These are phyloP conservation scores for Parotia lawesii DNA, from an alignment of 2,113 vertebrate genomes.

Conservation along the genomic window DNA sequence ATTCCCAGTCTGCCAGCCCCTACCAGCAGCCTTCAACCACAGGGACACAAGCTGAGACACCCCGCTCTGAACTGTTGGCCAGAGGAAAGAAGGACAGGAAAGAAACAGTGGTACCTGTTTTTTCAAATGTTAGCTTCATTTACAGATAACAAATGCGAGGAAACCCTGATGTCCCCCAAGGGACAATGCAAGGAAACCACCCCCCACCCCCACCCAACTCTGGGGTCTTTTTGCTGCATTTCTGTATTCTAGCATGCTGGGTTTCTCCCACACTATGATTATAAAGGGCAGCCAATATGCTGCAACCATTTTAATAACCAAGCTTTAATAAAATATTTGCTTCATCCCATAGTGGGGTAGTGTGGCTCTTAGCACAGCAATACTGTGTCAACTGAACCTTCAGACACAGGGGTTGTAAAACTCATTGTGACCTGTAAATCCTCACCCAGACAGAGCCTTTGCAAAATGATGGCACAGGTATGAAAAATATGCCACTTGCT, in stretches of 20 bases:
- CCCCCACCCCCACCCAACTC: not conserved
- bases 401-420: not conserved
- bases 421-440: not conserved
- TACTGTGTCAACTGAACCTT: not conserved
- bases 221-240: not conserved
- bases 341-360: not conserved
- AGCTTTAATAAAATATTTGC: not conserved
- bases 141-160: fast-evolving
- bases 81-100: not conserved
- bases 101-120: fast-evolving
- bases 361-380: not conserved
- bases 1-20: not conserved
- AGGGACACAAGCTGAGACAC: fast-evolving
- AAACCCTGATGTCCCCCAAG: not conserved
- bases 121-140: not conserved
- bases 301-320: not conserved
- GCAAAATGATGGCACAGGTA: not conserved
- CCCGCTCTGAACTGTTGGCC: not conserved
- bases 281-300: not conserved
- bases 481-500: not conserved
- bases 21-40: fast-evolving
- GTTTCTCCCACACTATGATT: not conserved
- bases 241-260: not conserved
- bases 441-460: not conserved
- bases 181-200: not conserved